Evolutionary conservation across 1,140 invertebrate species (phyloP).

Genomic region (Drosophila truncata): DNA sequence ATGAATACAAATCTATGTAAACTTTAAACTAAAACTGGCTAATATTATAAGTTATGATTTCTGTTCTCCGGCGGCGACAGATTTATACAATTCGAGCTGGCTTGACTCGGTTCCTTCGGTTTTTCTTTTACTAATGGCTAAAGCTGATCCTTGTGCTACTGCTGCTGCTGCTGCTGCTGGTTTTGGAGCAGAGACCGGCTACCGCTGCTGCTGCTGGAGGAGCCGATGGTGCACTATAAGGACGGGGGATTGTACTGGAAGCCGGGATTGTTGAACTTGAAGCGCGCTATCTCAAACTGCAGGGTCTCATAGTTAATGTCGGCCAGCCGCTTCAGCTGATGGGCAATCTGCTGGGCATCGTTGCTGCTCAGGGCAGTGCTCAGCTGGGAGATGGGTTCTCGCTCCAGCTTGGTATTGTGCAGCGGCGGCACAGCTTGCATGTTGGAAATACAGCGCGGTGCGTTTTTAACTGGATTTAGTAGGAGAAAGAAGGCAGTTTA

Average conservation of each 20-base stretch:
- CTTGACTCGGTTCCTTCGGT: slow-evolving; percentile 10
- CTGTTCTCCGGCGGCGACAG: slow-evolving; percentile 9
- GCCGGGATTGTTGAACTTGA: slow-evolving; percentile 84
- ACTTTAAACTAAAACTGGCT: slow-evolving; percentile 77
- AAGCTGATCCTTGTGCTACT: slow-evolving; percentile 21
- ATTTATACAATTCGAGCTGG: slow-evolving; percentile 44
- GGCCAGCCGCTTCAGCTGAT: slow-evolving; percentile 77
- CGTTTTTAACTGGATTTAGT: slow-evolving; percentile 71
- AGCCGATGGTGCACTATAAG: slow-evolving; percentile 60
- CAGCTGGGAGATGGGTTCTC: slow-evolving; percentile 41
- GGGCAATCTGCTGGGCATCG: slow-evolving; percentile 76
- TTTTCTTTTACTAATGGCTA: slow-evolving; percentile 16
- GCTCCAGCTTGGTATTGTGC: slow-evolving; percentile 65
- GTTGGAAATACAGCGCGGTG: slow-evolving; percentile 66
- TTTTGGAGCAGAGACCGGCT: slow-evolving; percentile 10
- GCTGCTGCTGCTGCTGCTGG: slow-evolving; percentile 17
- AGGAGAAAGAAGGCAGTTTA: background rate
- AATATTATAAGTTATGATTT: slow-evolving; percentile 67
- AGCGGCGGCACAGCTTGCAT: slow-evolving; percentile 67
- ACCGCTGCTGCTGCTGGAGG: slow-evolving; percentile 5
- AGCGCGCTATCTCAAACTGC: slow-evolving; percentile 82
- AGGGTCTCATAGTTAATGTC: slow-evolving; percentile 81
- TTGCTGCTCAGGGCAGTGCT: slow-evolving; percentile 48
- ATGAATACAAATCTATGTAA: slow-evolving; percentile 52
- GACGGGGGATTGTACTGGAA: slow-evolving; percentile 76